Conservation (phyloP, 1,140 invertebrate species). For the Rhagoletis pomonella region DNA sequence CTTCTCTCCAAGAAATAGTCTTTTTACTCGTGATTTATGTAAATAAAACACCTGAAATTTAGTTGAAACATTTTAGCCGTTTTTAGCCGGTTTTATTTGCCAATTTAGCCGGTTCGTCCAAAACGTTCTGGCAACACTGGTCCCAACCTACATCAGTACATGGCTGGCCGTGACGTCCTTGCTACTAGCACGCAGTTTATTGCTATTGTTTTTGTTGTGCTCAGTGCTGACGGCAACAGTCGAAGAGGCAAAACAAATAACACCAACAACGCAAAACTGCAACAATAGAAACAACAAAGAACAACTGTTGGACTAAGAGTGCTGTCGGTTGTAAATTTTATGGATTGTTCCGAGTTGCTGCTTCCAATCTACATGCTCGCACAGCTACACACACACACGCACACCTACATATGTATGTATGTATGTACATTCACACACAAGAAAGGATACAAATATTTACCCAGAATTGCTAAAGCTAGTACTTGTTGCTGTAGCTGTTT, state of each 20-base stretch:
- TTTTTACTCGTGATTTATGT: too few species aligned
- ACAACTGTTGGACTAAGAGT: background rate
- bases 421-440: too few species aligned
- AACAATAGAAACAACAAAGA: constrained; percentile 2
- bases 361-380: constrained; percentile 9
- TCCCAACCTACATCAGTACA: background rate
- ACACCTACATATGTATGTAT: background rate
- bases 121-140: too few species aligned
- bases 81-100: too few species aligned
- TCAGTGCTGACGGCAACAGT: background rate
- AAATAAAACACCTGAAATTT: too few species aligned
- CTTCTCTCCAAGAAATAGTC: too few species aligned
- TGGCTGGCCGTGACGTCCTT: background rate
- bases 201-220: background rate
- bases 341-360: constrained; percentile 45
- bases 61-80: too few species aligned
- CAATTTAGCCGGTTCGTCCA: too few species aligned
- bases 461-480: constrained; percentile 1
- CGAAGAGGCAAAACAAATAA: constrained; percentile 5
- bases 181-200: background rate
- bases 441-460: constrained; percentile 36
- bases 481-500: background rate
- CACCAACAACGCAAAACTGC: background rate
- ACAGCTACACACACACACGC: background rate
- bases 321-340: constrained; percentile 45